phyloP scores from a whole-genome alignment of 92 coral and sea anemone species.

The Zoanthus sansibaricus region DNA sequence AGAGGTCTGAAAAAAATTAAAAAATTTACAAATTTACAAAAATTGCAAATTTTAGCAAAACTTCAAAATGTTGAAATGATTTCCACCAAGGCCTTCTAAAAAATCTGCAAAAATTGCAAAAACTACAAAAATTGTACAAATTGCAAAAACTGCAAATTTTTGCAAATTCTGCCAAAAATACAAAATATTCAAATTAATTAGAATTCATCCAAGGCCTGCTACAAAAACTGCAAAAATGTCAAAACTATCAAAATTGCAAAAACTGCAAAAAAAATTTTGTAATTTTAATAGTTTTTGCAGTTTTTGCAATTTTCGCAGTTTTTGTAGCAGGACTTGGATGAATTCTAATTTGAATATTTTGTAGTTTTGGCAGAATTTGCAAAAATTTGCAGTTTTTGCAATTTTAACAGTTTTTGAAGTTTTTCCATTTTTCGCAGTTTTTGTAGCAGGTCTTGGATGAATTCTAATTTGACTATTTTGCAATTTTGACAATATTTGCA shows the following conservation, averaged over 20 bases:
- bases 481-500: background rate
- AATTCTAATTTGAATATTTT: too few species aligned
- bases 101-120: conserved; percentile 5
- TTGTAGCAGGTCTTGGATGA: too few species aligned
- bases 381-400: too few species aligned
- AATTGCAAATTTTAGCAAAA: conserved; percentile 9
- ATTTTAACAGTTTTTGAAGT: too few species aligned
- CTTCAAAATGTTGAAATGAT: conserved; percentile 2
- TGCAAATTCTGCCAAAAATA: too few species aligned
- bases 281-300: background rate
- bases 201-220: too few species aligned
- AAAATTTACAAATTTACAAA: conserved; percentile 7
- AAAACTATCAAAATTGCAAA: too few species aligned
- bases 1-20: conserved; percentile 3
- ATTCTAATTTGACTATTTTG: background rate
- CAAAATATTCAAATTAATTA: too few species aligned
- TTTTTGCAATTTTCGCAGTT: too few species aligned
- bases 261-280: background rate
- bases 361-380: too few species aligned
- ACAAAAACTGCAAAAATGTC: background rate
- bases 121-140: background rate
- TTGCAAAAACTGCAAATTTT: background rate
- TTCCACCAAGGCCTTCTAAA: background rate
- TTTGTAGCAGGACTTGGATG: too few species aligned
- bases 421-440: too few species aligned